phyloP scores from a whole-genome alignment of 2,113 vertebrate genomes.

The Hypanus sabinus region DNA sequence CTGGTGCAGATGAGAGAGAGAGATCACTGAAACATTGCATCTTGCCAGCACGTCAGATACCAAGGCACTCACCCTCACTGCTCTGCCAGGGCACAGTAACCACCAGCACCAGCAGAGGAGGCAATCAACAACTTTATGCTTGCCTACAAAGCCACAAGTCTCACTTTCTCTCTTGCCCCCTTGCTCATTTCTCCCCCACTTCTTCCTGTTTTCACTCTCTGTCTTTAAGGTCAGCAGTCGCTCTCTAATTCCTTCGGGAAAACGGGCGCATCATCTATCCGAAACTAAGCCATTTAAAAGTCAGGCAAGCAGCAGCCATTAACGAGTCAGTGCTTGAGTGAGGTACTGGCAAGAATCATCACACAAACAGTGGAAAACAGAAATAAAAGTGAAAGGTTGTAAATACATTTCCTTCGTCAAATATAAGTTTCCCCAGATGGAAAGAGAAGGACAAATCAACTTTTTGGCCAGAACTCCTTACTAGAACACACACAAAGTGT shows the following conservation, averaged over 20 bases:
- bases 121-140: background rate
- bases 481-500: background rate
- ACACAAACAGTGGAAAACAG: background rate
- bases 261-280: background rate
- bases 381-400: background rate
- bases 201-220: background rate
- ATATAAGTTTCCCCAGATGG: background rate
- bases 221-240: background rate
- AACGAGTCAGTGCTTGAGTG: background rate
- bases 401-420: background rate
- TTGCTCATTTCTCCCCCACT: background rate
- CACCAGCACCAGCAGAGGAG: background rate
- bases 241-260: background rate
- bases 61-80: background rate
- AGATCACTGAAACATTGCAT: background rate
- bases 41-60: background rate
- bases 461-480: background rate
- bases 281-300: background rate
- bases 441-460: background rate
- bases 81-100: background rate
- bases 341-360: background rate
- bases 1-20: background rate
- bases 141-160: background rate
- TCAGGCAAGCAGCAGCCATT: background rate
- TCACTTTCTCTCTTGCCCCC: background rate